Percentiles rank a stretch among this genome's conserved stretches.
Conservation (phyloP, 2,797 vertebrate genomes). For the Karalla daura region DNA sequence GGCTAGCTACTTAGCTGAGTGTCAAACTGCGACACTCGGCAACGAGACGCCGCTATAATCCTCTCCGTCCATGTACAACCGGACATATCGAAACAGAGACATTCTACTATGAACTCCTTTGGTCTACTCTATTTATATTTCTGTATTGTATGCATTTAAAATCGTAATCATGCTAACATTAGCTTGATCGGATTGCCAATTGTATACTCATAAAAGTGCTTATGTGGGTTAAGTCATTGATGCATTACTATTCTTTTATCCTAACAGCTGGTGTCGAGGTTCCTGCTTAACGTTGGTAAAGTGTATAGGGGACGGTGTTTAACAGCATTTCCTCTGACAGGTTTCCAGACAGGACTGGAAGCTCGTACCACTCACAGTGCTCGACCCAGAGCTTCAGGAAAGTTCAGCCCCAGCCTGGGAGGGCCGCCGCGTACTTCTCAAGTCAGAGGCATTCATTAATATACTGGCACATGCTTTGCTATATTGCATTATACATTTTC, state of each 20-base stretch:
- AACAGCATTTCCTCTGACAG: conserved; percentile 35
- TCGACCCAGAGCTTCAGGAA: conserved; percentile 35
- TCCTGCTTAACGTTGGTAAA: too few species aligned
- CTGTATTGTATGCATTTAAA: accelerated
- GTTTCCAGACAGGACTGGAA: conserved; percentile 44
- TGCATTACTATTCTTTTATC: too few species aligned
- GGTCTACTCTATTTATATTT: neutral
- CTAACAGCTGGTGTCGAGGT: too few species aligned
- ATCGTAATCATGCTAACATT: neutral
- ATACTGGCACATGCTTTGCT: neutral
- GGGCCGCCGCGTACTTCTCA: conserved; percentile 33
- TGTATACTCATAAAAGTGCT: neutral
- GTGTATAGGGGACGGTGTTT: neutral
- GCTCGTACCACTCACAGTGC: conserved; percentile 56
- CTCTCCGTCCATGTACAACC: neutral
- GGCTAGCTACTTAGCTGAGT: conserved; percentile 16
- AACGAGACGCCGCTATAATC: neutral
- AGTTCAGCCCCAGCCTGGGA: conserved; percentile 21
- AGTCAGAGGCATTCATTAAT: conserved; percentile 58
- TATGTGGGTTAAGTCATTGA: too few species aligned
- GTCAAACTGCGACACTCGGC: conserved; percentile 11
- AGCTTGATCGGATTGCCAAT: neutral
- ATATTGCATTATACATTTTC: too few species aligned
- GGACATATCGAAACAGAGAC: too few species aligned
- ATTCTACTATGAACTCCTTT: neutral